Conservation (phyloP, 1,140 invertebrate species). For the Penaeus japonicus region DNA sequence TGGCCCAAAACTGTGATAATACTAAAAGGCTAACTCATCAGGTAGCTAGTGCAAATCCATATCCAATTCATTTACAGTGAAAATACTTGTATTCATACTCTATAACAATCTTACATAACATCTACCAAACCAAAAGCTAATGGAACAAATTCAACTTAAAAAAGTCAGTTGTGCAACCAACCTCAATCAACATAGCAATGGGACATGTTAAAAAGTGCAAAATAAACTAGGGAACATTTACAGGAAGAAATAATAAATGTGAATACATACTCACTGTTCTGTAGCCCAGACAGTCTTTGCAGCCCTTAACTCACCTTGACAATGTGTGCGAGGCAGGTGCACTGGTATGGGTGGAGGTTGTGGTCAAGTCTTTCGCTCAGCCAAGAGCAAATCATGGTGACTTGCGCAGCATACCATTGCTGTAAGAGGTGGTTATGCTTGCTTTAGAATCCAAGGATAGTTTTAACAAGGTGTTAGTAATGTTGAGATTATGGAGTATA, state of each 20-base stretch:
- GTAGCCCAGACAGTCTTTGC: not conserved
- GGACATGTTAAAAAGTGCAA: slow-evolving; percentile 47
- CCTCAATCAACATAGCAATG: slow-evolving; percentile 47
- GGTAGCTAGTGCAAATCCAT: slow-evolving; percentile 42
- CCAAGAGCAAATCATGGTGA: slow-evolving; percentile 94
- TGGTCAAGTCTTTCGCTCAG: slow-evolving; percentile 91
- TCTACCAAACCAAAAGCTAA: slow-evolving; percentile 24
- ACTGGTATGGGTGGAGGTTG: slow-evolving; percentile 95
- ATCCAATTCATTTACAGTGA: slow-evolving; percentile 32
- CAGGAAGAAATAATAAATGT: not conserved
- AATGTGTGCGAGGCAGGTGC: slow-evolving; percentile 95
- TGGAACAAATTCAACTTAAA: slow-evolving; percentile 23
- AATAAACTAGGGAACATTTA: slow-evolving; percentile 43
- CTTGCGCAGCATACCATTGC: slow-evolving; percentile 96
- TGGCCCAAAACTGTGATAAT: not conserved
- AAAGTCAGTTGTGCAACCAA: slow-evolving; percentile 40
- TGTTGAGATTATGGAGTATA: not conserved
- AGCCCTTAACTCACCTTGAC: slow-evolving; percentile 77
- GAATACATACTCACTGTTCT: slow-evolving; percentile 40
- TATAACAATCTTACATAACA: slow-evolving; percentile 27
- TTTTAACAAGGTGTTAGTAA: too few species aligned
- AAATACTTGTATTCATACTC: slow-evolving; percentile 39
- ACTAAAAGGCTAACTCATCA: slow-evolving; percentile 35
- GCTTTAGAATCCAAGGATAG: too few species aligned
- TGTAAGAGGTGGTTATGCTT: slow-evolving; percentile 61